phyloP scores from a whole-genome alignment of 2,888 invertebrate species.

The Coenonympha arcania region DNA sequence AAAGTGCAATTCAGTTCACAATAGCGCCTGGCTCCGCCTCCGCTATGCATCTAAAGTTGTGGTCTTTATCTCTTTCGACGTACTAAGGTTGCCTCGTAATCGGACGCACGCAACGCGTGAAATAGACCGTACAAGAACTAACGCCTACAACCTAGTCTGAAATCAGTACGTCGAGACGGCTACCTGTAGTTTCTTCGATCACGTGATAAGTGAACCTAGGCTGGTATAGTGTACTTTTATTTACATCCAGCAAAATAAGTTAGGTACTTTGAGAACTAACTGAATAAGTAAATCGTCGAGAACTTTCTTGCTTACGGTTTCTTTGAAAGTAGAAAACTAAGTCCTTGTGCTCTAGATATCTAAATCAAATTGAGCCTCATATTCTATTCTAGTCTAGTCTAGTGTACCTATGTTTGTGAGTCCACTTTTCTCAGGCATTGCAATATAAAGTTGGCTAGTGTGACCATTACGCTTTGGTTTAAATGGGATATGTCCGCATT shows the following conservation, averaged over 20 bases:
- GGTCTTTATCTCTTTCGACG: too few species aligned
- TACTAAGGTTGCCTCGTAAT: too few species aligned
- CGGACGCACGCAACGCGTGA: too few species aligned
- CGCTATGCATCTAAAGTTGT: too few species aligned
- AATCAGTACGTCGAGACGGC: too few species aligned
- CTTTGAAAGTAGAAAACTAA: not conserved
- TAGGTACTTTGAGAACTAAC: not conserved
- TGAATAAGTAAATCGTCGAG: constrained; percentile 1
- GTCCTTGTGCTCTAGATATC: not conserved
- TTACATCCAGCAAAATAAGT: not conserved
- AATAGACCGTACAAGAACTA: too few species aligned
- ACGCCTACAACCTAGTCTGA: too few species aligned
- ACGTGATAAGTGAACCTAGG: too few species aligned
- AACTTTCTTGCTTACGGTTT: not conserved
- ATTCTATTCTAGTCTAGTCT: not conserved
- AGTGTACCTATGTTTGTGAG: constrained; percentile 6
- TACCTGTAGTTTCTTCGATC: too few species aligned
- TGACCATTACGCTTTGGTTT: not conserved
- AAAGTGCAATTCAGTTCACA: too few species aligned
- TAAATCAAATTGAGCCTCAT: constrained; percentile 7
- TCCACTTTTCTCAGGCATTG: constrained; percentile 10
- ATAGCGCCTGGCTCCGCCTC: too few species aligned
- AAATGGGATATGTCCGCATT: not conserved
- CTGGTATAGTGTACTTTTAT: not conserved
- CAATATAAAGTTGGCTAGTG: constrained; percentile 2